Conservation (phyloP, 2,797 vertebrate species). For the Sebastes kiyomatsui region DNA sequence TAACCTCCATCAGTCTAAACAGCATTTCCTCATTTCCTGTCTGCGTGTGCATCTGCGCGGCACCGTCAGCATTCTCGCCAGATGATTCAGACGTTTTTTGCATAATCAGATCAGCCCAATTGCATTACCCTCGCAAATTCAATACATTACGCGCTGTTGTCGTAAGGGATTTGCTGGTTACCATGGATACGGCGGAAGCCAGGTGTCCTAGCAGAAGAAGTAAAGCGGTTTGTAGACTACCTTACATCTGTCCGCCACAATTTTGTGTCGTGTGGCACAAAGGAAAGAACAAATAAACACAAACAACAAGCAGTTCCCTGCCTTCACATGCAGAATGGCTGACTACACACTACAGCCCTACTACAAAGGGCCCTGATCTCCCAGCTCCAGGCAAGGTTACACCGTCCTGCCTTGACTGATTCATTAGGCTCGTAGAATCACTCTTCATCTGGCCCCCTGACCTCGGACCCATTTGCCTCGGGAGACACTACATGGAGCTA, state of each 20-base stretch:
- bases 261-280: background rate
- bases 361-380: slow-evolving; percentile 7
- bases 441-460: slow-evolving; percentile 27
- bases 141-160: slow-evolving; percentile 67
- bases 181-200: slow-evolving; percentile 71
- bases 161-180: slow-evolving; percentile 68
- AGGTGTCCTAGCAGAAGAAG: slow-evolving; percentile 9
- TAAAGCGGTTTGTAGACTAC: background rate
- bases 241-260: background rate
- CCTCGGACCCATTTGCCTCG: slow-evolving; percentile 7
- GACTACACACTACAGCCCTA: background rate
- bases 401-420: slow-evolving; percentile 19
- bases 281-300: background rate
- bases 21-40: slow-evolving; percentile 56
- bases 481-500: slow-evolving; percentile 1
- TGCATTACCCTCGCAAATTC: slow-evolving; percentile 79
- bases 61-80: slow-evolving; percentile 51
- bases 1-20: slow-evolving; percentile 20
- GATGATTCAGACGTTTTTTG: slow-evolving; percentile 74
- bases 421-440: slow-evolving; percentile 15
- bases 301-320: background rate
- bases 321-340: slow-evolving; percentile 1
- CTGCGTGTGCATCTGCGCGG: slow-evolving; percentile 17
- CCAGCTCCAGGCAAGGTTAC: slow-evolving; percentile 28
- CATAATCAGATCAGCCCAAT: slow-evolving; percentile 82